These are phyloP conservation scores for Priocnemis perturbator DNA, from an alignment of 2,888 invertebrate species.

Conservation along the genomic window DNA sequence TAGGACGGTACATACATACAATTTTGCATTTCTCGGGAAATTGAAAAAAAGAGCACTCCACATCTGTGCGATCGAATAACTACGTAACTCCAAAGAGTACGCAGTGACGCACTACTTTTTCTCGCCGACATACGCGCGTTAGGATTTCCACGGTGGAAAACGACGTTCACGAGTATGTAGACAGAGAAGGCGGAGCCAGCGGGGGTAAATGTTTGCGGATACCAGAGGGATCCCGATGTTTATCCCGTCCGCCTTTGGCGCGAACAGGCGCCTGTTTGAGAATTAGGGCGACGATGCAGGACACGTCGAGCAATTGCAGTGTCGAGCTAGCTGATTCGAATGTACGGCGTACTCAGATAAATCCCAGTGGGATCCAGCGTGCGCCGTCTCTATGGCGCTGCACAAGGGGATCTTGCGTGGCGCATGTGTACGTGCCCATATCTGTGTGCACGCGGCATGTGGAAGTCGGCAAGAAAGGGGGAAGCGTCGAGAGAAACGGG, in stretches of 20 bases:
- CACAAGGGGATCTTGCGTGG: too few relatives aligned
- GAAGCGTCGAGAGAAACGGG: too few relatives aligned
- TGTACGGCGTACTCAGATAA: conserved; percentile 13
- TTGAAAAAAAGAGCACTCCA: too few relatives aligned
- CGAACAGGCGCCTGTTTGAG: conserved; percentile 52
- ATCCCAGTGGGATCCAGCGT: conserved; percentile 5
- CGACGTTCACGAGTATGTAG: conserved; percentile 20
- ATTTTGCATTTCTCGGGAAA: too few relatives aligned
- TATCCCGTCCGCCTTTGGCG: conserved; percentile 50
- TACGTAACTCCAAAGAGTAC: too few relatives aligned
- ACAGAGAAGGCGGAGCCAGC: conserved; percentile 33
- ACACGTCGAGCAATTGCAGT: conserved; percentile 38
- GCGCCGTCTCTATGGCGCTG: neutral
- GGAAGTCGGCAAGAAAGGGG: neutral
- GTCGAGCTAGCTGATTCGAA: conserved; percentile 23
- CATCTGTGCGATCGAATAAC: too few relatives aligned
- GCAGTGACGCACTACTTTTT: too few relatives aligned
- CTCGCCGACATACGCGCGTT: conserved; percentile 11
- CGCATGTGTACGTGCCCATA: neutral
- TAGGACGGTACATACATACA: too few relatives aligned
- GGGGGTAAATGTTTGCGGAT: conserved; percentile 61
- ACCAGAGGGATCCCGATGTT: conserved; percentile 56
- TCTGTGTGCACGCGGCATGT: neutral
- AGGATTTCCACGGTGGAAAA: conserved; percentile 9
- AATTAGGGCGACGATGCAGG: conserved; percentile 53